Percentiles rank a stretch among this genome's conserved stretches.
phyloP scores from a whole-genome alignment of 2,113 vertebrate genomes.

The Hippocampus abdominalis region DNA sequence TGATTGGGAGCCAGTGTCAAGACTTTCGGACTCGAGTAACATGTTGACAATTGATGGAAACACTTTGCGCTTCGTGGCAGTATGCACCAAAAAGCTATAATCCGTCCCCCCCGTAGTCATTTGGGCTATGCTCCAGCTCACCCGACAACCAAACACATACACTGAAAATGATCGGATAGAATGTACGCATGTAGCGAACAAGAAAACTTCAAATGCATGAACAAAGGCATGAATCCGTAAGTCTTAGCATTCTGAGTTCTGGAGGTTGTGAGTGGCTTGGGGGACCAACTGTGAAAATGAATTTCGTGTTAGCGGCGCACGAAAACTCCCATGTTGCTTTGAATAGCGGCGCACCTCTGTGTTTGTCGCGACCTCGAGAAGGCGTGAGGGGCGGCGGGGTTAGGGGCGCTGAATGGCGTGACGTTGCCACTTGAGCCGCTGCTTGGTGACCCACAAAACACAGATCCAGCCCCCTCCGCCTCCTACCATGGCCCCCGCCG shows the following conservation, averaged over 20 bases:
- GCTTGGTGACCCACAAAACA: conserved; percentile 74
- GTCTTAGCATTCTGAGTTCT: conserved; percentile 53
- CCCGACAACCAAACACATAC: neutral
- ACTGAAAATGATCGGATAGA: neutral
- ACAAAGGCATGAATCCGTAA: conserved; percentile 48
- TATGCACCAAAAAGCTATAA: neutral
- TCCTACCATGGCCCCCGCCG: conserved; percentile 38
- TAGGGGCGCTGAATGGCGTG: conserved; percentile 63
- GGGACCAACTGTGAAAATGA: conserved; percentile 30
- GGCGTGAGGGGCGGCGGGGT: conserved; percentile 48
- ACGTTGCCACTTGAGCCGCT: conserved; percentile 56
- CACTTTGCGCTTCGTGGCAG: too few species aligned
- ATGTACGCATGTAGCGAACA: neutral
- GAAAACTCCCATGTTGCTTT: conserved; percentile 48
- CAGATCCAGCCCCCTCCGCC: conserved; percentile 50
- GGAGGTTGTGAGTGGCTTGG: neutral
- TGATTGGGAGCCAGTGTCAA: too few species aligned
- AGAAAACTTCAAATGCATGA: conserved; percentile 6
- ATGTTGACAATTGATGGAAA: too few species aligned
- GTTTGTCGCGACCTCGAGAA: conserved; percentile 67
- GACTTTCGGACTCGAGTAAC: too few species aligned
- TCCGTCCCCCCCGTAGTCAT: neutral
- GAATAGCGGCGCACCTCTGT: conserved; percentile 53
- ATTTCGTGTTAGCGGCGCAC: conserved; percentile 50
- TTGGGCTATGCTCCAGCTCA: neutral